phyloP scores from a whole-genome alignment of 2,888 invertebrate species.

The Epinotia demarniana region DNA sequence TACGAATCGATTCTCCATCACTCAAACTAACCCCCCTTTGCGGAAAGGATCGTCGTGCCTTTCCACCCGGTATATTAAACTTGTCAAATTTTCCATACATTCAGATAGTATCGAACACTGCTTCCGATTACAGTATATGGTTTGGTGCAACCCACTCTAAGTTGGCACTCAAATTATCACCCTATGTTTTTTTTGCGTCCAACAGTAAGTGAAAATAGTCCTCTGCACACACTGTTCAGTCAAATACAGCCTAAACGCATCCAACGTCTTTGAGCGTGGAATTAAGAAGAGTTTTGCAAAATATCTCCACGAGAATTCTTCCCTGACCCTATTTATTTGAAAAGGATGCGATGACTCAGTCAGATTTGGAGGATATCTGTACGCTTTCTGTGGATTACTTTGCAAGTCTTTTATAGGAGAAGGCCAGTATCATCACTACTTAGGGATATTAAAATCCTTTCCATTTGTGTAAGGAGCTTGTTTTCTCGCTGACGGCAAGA shows the following conservation, averaged over 20 bases:
- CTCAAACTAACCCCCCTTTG: no score
- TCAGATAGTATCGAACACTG: no score
- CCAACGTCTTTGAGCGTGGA: conserved; percentile 13
- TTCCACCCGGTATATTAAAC: no score
- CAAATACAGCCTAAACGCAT: background rate
- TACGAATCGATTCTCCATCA: no score
- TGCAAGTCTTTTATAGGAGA: conserved; percentile 81
- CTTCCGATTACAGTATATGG: no score
- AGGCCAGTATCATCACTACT: conserved; percentile 82
- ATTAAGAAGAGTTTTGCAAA: conserved; percentile 46
- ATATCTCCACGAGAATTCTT: conserved; percentile 62
- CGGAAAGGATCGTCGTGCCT: no score
- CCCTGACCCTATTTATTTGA: conserved; percentile 78
- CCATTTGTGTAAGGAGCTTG: conserved; percentile 81
- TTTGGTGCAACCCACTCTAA: background rate
- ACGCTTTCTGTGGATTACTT: conserved; percentile 82
- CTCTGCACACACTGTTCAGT: background rate
- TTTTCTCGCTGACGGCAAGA: conserved; percentile 71
- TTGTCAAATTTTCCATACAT: no score
- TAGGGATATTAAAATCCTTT: conserved; percentile 84
- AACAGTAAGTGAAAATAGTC: background rate
- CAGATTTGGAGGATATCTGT: conserved; percentile 81
- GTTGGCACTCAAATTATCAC: background rate
- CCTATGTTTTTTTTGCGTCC: no score
- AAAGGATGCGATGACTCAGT: conserved; percentile 83